A percentile compares a stretch with the other conserved stretches of the same genome.
Conservation (phyloP, 2,888 invertebrate species). For the Dolichopus griseipennis region DNA sequence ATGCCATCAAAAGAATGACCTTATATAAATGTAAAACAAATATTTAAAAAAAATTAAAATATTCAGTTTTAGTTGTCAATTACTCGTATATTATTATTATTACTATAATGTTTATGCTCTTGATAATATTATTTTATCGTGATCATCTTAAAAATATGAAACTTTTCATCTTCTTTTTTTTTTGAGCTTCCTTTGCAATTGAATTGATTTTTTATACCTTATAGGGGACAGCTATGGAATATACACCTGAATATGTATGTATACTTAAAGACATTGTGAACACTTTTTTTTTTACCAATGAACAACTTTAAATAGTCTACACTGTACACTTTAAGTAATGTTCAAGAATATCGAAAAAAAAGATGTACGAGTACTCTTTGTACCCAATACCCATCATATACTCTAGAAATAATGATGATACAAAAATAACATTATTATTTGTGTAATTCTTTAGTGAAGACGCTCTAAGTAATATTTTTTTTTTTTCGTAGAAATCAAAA, state of each 20-base stretch:
- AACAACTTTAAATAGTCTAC: too few species aligned
- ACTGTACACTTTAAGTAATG: too few species aligned
- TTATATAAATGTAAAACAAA: background rate
- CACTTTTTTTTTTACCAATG: too few species aligned
- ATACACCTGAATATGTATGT: too few species aligned
- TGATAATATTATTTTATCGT: background rate
- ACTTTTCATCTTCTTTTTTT: background rate
- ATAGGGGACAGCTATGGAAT: too few species aligned
- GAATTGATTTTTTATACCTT: too few species aligned
- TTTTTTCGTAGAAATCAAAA: too few species aligned
- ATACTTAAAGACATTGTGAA: too few species aligned
- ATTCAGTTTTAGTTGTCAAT: background rate
- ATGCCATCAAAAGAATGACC: background rate
- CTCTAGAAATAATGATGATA: background rate
- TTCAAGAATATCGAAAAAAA: too few species aligned
- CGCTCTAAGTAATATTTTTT: background rate
- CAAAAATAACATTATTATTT: conserved; percentile 1
- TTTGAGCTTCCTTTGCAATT: background rate
- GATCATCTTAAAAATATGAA: conserved; percentile 2
- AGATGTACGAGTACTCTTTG: too few species aligned
- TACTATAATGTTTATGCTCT: background rate
- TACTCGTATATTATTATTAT: background rate
- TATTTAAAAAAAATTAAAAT: too few species aligned
- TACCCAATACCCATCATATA: too few species aligned
- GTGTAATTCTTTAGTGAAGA: conserved; percentile 6